Base-by-base conservation (phyloP, 2,888 invertebrate genomes). In the Tenthredo notha region DNA sequence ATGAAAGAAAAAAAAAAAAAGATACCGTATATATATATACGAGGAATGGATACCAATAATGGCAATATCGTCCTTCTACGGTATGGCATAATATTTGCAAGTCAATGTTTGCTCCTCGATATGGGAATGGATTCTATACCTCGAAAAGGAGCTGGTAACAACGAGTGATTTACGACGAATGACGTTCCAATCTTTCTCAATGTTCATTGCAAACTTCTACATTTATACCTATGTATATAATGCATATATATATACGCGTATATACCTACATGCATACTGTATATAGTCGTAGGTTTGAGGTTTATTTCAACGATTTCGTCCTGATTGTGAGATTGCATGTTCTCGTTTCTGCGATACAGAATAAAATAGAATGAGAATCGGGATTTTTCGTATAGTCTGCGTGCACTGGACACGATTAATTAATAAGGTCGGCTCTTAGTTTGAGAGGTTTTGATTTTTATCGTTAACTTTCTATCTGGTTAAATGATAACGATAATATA, bases 101-200 rank as follows among this genome's bases (percentile, higher is more conserved):
- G 83, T 83, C 83, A 83, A 83, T 83, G 83, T 83, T 83, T 83
- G 67, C 65, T 50, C 33, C 25, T 83, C 83, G 67, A 80, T 80
- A 61, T 61, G 61, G 61, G 80, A 80, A 80, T 80, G 40, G 80
- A 80, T 80, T 61, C 80, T 40, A 15, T 33, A 33, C 33, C 29
- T 67, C 21, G 33, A 67, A 4, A 80, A 12, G 21, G 61, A 40
- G 21, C 18, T 61, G 80, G 61, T 80, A 67, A 67, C 65, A 21
- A 50, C 67, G 65, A 67, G 83, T 83, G 83, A 83, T 83, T 83
- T 83, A 83, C 67, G 83, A 70, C 25, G 83, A 65, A 67, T 83
- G 83, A 83, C 61, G 83, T 83, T 83, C 37, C 83, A 83, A 83
- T 83, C 47, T 67, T 29, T 54, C 33, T 18, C 29, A 40, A 33